These are phyloP conservation scores for Malurus melanocephalus DNA, from an alignment of 2,113 vertebrate genomes.

Conservation along the genomic window DNA sequence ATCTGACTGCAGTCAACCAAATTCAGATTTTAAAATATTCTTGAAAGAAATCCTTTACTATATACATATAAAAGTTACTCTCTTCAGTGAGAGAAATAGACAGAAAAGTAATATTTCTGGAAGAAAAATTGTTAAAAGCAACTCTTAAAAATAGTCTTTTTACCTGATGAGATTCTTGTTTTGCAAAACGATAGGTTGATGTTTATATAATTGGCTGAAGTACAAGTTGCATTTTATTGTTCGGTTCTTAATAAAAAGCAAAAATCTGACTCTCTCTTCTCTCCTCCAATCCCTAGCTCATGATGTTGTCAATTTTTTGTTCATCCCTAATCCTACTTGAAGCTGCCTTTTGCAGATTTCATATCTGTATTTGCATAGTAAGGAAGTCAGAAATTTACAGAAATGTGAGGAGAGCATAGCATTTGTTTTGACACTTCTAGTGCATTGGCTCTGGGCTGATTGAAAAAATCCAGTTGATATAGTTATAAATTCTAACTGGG, in stretches of 20 bases:
- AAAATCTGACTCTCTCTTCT: background rate
- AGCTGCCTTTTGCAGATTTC: background rate
- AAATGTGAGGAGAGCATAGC: background rate
- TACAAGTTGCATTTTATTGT: rapidly evolving
- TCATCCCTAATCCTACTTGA: background rate
- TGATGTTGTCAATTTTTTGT: background rate
- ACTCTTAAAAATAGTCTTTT: background rate
- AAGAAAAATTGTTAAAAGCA: background rate
- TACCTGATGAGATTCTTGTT: background rate
- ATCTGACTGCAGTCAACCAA: background rate
- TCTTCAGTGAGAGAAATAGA: background rate
- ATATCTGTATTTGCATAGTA: background rate
- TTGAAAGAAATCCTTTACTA: background rate
- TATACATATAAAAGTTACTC: background rate
- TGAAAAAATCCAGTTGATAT: background rate
- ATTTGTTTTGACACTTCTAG: background rate
- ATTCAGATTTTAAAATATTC: background rate
- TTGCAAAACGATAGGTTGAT: background rate
- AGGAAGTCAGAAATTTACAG: background rate
- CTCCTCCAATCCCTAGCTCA: rapidly evolving
- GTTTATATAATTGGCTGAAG: background rate
- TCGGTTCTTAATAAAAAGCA: background rate
- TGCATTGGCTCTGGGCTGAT: background rate
- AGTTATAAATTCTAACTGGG: background rate
- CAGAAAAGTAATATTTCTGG: background rate